A percentile compares a stretch with the other conserved stretches of the same genome.
These are phyloP conservation scores for Ectobius pallidus DNA, from an alignment of 2,888 invertebrate species.

Conservation along the genomic window DNA sequence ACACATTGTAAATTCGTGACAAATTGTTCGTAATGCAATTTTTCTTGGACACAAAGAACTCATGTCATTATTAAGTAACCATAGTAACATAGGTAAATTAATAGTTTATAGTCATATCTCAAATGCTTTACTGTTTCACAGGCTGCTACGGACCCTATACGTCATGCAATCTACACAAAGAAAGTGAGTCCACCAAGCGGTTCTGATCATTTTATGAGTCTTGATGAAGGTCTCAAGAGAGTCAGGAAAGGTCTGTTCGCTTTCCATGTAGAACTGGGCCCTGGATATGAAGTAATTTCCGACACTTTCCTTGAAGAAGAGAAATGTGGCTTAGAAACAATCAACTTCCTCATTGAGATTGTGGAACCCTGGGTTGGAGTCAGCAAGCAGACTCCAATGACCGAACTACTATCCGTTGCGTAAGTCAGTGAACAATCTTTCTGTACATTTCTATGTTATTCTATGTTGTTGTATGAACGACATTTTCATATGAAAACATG, in stretches of 20 bases:
- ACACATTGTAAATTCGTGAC: too few relatives aligned
- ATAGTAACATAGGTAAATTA: too few relatives aligned
- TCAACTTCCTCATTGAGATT: slow-evolving; percentile 59
- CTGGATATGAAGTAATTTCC: slow-evolving; percentile 69
- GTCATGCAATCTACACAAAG: slow-evolving; percentile 59
- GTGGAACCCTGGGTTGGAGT: slow-evolving; percentile 69
- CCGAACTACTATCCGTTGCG: slow-evolving; percentile 69
- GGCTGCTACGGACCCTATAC: slow-evolving; percentile 53
- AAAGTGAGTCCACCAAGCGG: slow-evolving; percentile 60
- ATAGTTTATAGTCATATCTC: too few relatives aligned
- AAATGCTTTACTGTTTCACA: too few relatives aligned
- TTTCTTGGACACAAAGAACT: too few relatives aligned
- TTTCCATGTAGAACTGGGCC: slow-evolving; percentile 70
- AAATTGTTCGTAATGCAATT: too few relatives aligned
- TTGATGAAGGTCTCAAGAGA: slow-evolving; percentile 58
- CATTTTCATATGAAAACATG: too few relatives aligned
- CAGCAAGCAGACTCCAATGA: slow-evolving; percentile 66
- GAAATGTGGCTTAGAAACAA: slow-evolving; percentile 73
- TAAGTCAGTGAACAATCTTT: slow-evolving; percentile 50
- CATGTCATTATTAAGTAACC: too few relatives aligned
- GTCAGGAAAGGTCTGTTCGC: slow-evolving; percentile 63
- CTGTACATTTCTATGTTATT: neutral
- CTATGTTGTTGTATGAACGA: too few relatives aligned
- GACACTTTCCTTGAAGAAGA: slow-evolving; percentile 71
- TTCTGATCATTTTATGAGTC: slow-evolving; percentile 56